Evolutionary conservation across 1,140 invertebrate genomes (phyloP), one percentile per base, ranked within the genome.

Genomic region (Thaumatotibia leucotreta): DNA sequence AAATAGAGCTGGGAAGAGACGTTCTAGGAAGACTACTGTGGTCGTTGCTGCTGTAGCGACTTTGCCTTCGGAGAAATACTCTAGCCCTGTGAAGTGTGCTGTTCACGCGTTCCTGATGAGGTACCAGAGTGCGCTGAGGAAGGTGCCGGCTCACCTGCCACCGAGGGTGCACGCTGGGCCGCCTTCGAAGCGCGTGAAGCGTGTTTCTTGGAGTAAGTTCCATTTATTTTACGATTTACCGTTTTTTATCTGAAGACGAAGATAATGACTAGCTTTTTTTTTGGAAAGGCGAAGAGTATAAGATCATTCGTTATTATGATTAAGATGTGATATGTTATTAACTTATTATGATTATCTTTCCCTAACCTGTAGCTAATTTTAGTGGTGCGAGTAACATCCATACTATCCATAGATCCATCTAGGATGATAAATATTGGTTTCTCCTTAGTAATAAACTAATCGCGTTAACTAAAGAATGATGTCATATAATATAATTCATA

Each of bases 141-240:
- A 77, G 72, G 78, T 89, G 10, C 86, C 88, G 4, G 64, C 82
- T 10, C 79, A 86, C n/a, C 69, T 86, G 32, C 88, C 86, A 54
- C 88, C 88, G 39, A 80, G 72, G 45, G 70, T 91, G 5, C 82
- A 75, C 69, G 83, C 85, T 4, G 85, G 86, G 1, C 88, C 86
- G 4, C 86, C 85, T 8, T 75, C 83, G 17, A 88, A 88, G 64
- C 74, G 88, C 20, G 80, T 89, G 45, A 90, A 90, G 52, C 76
- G 88, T 3, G 88, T 91, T 5, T 91, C 88, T 8, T 91, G 88
- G 88, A 72, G 88, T 90, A 78, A 90, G 88, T 85, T 67, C n/a
- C 24, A 6, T 45, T 45, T 17, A 35, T 35, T 17, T 14, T 17
- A n/a, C 1, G 11, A 35, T 35, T 17, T 14, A 45, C 35, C 1